Conservation (phyloP, 2,797 vertebrate species). For the Cercopithecus petaurista region DNA sequence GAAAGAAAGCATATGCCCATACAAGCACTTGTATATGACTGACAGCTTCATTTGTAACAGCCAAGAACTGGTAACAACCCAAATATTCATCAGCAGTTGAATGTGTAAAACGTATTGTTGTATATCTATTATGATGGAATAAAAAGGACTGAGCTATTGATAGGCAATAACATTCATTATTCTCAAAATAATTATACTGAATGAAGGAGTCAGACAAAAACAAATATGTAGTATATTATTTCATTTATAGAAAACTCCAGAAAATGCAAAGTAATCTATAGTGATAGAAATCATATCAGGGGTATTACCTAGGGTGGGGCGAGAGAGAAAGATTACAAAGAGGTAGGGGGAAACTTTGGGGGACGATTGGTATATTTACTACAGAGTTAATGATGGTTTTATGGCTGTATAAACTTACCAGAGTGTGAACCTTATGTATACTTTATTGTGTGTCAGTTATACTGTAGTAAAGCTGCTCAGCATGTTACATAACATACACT, state of each 20-base stretch:
- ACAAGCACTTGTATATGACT: neutral
- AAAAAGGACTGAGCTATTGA: neutral
- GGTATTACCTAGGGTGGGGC: neutral
- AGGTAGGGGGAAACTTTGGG: neutral
- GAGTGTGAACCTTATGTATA: neutral
- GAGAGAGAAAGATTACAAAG: neutral
- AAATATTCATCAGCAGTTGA: constrained; percentile 10
- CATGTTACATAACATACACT: neutral
- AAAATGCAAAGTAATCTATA: neutral
- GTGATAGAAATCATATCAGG: neutral
- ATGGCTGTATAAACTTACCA: neutral
- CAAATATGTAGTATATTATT: neutral
- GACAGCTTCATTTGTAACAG: neutral
- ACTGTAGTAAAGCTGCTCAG: neutral
- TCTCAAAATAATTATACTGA: neutral
- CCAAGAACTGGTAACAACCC: neutral
- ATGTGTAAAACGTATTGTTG: neutral
- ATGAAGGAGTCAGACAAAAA: neutral
- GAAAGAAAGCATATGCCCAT: neutral
- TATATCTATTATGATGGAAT: neutral
- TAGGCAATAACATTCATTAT: neutral
- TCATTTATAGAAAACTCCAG: neutral
- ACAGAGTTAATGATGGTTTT: neutral
- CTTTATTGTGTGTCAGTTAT: neutral
- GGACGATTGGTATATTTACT: neutral